Conservation (phyloP, 2,888 invertebrate genomes). For the Thyatira batis region DNA sequence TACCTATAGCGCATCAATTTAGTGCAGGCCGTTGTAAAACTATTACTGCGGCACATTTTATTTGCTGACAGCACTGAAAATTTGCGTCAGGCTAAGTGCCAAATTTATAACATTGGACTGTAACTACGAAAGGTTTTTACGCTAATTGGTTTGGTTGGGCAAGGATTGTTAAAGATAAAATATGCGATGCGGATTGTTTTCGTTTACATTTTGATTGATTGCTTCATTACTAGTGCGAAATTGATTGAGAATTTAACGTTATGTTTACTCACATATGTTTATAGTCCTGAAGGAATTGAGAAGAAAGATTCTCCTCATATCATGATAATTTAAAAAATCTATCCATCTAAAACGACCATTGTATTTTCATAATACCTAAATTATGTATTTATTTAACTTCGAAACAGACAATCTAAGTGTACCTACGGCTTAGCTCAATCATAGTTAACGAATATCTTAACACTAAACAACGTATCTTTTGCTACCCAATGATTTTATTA, state of each 20-base stretch:
- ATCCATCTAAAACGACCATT: too few species aligned
- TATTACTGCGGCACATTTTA: constrained; percentile 74
- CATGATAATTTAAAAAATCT: too few species aligned
- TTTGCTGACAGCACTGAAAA: constrained; percentile 77
- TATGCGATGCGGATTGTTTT: constrained; percentile 78
- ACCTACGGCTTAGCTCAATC: too few species aligned
- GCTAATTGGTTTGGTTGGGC: constrained; percentile 76
- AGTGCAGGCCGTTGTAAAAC: constrained; percentile 66
- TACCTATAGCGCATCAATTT: constrained; percentile 63
- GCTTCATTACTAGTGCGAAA: constrained; percentile 62
- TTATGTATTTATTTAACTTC: too few species aligned
- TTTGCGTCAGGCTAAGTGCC: constrained; percentile 81
- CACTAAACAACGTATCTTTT: too few species aligned
- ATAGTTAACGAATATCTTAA: too few species aligned
- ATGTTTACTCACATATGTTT: not conserved
- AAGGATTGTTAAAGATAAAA: constrained; percentile 82
- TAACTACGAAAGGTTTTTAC: constrained; percentile 74
- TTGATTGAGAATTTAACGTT: constrained; percentile 38
- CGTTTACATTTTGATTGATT: constrained; percentile 78
- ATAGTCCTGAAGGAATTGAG: too few species aligned
- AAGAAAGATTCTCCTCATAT: too few species aligned
- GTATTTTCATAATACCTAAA: too few species aligned
- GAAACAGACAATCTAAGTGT: too few species aligned
- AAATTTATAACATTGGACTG: constrained; percentile 78
- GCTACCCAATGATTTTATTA: too few species aligned